These are phyloP conservation scores for Sigmodon hispidus DNA, from an alignment of 2,113 vertebrate genomes.

Conservation along the genomic window DNA sequence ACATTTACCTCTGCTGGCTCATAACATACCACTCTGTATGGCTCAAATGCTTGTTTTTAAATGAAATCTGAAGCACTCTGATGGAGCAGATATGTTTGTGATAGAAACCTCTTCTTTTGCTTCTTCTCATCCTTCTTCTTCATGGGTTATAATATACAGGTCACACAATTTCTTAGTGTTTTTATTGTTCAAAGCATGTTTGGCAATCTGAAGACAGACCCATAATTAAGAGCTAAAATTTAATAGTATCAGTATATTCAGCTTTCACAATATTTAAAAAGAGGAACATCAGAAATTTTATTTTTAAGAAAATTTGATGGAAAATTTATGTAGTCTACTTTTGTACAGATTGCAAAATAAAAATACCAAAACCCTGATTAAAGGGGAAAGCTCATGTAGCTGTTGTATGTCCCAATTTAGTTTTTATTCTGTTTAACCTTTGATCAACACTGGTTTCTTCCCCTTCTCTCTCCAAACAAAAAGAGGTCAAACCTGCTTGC, in stretches of 20 bases:
- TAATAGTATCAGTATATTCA: not conserved
- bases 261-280: slow-evolving; percentile 22
- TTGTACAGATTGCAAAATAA: slow-evolving; percentile 51
- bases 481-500: slow-evolving; percentile 78
- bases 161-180: not conserved
- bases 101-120: not conserved
- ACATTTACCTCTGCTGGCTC: rapidly evolving
- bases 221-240: not conserved
- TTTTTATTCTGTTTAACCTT: slow-evolving; percentile 75
- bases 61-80: not conserved
- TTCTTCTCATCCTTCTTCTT: not conserved
- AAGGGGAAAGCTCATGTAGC: not conserved
- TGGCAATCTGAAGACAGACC: not conserved
- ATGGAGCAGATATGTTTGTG: not conserved
- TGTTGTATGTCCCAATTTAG: slow-evolving; percentile 75
- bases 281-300: not conserved
- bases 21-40: not conserved
- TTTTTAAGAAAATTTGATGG: slow-evolving; percentile 45
- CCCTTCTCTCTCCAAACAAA: slow-evolving; percentile 64
- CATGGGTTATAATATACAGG: not conserved
- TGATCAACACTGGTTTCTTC: slow-evolving; percentile 71
- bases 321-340: slow-evolving; percentile 9
- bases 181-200: not conserved
- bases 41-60: not conserved
- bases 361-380: slow-evolving; percentile 41